A percentile compares a stretch with the other conserved stretches of the same genome.
phyloP scores from a whole-genome alignment of 2,797 vertebrate species.

The Semotilus atromaculatus region DNA sequence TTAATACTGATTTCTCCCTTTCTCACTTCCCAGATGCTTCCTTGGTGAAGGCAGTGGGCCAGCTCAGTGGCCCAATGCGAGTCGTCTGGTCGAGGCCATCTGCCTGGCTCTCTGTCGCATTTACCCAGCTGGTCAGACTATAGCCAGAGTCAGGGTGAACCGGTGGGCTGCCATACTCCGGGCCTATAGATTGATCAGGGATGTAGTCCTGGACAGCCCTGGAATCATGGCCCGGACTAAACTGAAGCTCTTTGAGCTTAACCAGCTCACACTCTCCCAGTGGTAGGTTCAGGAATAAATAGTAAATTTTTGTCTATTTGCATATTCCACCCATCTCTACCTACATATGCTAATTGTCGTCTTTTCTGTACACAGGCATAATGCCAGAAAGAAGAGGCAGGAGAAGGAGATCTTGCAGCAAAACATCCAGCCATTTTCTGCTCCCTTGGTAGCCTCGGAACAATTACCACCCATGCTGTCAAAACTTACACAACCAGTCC shows the following conservation, averaged over 20 bases:
- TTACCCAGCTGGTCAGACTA: not conserved
- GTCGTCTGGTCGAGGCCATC: constrained; percentile 3
- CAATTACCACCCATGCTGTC: not conserved
- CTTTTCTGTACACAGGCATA: not conserved
- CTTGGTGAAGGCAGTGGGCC: not conserved
- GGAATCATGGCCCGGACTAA: not conserved
- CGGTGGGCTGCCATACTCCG: not conserved
- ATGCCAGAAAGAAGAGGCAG: not conserved
- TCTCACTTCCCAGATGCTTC: not conserved
- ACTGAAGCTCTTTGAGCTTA: constrained; percentile 13
- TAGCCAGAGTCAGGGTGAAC: not conserved
- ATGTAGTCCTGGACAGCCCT: not conserved
- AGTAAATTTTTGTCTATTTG: not conserved
- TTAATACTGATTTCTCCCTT: not conserved
- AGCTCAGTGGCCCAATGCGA: not conserved
- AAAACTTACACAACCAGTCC: not conserved
- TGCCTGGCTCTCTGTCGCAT: not conserved
- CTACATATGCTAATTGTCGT: not conserved
- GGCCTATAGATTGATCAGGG: not conserved
- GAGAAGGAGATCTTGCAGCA: not conserved
- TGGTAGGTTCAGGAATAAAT: not conserved
- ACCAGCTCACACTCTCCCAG: constrained; percentile 10
- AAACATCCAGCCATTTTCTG: not conserved
- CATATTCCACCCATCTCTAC: not conserved
- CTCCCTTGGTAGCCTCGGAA: not conserved